Evolutionary conservation across 2,888 invertebrate genomes (phyloP), one percentile per base, ranked within the genome.

Genomic region (Tryphoninae sp.): DNA sequence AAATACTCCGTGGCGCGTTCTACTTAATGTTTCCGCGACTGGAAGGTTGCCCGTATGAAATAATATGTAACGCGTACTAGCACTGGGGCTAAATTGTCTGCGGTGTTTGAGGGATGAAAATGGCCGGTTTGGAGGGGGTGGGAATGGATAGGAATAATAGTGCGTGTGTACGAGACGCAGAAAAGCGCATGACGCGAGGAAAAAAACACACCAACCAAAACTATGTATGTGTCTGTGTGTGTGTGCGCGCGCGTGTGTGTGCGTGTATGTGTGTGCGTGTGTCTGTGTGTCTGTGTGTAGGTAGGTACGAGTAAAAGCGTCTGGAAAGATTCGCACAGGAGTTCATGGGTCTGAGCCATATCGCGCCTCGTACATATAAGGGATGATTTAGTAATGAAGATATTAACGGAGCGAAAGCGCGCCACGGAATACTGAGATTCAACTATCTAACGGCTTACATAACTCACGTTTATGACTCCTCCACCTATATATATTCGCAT

Each of bases 311-410:
- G 71, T 23, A 59, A 69, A 77, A 68, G 53, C 77, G 75, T 42
- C 58, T 58, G 71, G 19, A 55, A 45, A 71, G 71, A 45, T 72
- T 78, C 82, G 81, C 58, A 33, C 59, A 45, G 68, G 9, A 62
- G 78, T 79, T 42, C 68, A 64, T 65, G 72, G 71, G 80, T 55
- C 76, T 59, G 51, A 9, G 61, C 42, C 49, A 55, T 69, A 69
- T 62, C 72, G 67, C 62, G 61, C 68, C 59, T 69, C 42, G 68
- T 61, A 77, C 77, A 55, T 71, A 65, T 72, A 80, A 80, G 88
- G 89, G 89, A 91, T 91, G 91, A 91, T 91, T 91, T 91, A 91
- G 91, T 91, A 91, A 91, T 90, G 90, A 91, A 91, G 91, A 91
- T 91, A 91, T 91, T 91, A 91, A 91, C 91, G 89, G 90, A 89